Evolutionary conservation across 1,140 invertebrate genomes (phyloP).

Genomic region (Drosophila murphyi): DNA sequence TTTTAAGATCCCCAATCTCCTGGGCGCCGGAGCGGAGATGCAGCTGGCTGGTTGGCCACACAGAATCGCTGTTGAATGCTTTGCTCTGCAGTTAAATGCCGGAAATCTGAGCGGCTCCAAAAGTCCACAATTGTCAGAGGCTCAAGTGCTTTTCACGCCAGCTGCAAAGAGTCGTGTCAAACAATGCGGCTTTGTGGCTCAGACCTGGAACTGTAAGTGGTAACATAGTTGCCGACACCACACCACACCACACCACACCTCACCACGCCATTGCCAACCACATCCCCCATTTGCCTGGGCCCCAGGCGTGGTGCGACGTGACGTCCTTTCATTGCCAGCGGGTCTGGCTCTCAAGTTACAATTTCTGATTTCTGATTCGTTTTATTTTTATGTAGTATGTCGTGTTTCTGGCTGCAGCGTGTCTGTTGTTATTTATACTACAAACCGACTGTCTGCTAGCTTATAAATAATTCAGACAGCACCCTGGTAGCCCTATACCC

Average conservation of each 20-base stretch:
- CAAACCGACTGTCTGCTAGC: constrained; percentile 30
- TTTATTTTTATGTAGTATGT: constrained; percentile 36
- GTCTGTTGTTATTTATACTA: constrained; percentile 66
- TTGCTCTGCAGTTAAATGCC: constrained; percentile 50
- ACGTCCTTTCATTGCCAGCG: constrained; percentile 58
- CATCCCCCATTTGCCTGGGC: not conserved
- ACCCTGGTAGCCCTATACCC: constrained; percentile 21
- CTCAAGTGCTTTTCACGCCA: constrained; percentile 77
- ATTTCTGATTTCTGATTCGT: constrained; percentile 73
- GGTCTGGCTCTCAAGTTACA: constrained; percentile 67
- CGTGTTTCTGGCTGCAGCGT: constrained; percentile 57
- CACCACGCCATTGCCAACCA: not conserved
- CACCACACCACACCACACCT: no score
- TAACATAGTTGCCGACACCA: no score
- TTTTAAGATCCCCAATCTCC: constrained; percentile 22
- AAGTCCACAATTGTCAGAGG: constrained; percentile 53
- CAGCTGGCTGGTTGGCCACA: constrained; percentile 20
- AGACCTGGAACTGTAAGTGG: constrained; percentile 2
- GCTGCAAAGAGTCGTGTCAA: constrained; percentile 43
- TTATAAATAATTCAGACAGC: constrained; percentile 76
- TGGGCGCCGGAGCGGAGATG: constrained; percentile 12
- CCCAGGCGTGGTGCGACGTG: constrained; percentile 28
- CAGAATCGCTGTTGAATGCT: constrained; percentile 46
- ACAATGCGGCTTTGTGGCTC: constrained; percentile 53
- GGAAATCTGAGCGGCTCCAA: constrained; percentile 45